Evolutionary conservation across 2,113 vertebrate genomes (phyloP).

Genomic region (Loxodonta africana): DNA sequence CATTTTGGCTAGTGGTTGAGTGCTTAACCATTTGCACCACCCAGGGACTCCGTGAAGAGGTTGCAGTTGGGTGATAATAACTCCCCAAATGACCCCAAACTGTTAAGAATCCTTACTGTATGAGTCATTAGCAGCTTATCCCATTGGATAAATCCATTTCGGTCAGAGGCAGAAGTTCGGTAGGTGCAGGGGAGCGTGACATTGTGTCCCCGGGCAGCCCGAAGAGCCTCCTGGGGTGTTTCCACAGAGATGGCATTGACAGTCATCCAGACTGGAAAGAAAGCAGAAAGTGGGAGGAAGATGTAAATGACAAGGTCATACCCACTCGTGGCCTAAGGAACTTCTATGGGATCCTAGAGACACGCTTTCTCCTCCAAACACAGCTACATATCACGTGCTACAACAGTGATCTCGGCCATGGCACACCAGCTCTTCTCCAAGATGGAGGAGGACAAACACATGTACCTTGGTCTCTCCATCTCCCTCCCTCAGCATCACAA

Average conservation of each 20-base stretch:
- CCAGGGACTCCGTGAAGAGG: background rate
- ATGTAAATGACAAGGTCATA: background rate
- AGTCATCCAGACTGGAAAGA: slow-evolving; percentile 87
- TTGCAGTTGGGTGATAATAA: background rate
- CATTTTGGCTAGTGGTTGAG: background rate
- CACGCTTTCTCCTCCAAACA: rapidly evolving
- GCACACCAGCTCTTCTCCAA: background rate
- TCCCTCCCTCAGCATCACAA: background rate
- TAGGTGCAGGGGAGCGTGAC: slow-evolving; percentile 90
- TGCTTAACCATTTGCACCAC: background rate
- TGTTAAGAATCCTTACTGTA: slow-evolving; percentile 56
- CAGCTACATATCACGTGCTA: rapidly evolving
- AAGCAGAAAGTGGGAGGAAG: slow-evolving; percentile 34
- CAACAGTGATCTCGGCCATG: rapidly evolving
- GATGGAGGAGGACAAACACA: rapidly evolving
- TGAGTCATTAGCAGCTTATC: slow-evolving; percentile 71
- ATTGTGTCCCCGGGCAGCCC: slow-evolving; percentile 85
- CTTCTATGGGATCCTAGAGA: background rate
- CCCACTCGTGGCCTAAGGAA: rapidly evolving
- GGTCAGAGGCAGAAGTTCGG: rapidly evolving
- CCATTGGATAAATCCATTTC: background rate
- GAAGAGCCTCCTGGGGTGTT: slow-evolving; percentile 79
- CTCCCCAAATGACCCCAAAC: rapidly evolving
- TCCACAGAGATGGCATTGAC: slow-evolving; percentile 87
- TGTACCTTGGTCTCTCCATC: rapidly evolving